Evolutionary conservation across 2,888 invertebrate genomes (phyloP), one percentile per base, ranked within the genome.

Genomic region (Aquatica leii): DNA sequence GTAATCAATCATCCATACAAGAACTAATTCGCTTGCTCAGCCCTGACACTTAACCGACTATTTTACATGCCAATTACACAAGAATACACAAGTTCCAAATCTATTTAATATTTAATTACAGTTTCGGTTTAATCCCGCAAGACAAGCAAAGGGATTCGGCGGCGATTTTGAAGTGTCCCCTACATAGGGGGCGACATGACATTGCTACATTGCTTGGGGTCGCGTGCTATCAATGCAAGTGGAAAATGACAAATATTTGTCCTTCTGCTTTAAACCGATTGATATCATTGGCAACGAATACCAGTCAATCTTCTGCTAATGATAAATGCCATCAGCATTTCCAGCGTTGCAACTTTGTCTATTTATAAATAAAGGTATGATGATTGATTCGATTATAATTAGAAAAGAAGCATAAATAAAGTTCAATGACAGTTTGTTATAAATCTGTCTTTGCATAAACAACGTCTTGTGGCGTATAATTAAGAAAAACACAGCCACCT

Each of bases 71-170:
- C 76, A 76, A 74, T 76, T 76, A 76, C 76, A 75, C 74, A 73
- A 73, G 74, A 69, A 73, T 72, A 75, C 73, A 73, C 71, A 74
- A 74, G 74, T 76, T 76, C 69, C 71, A 77, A 74, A 76, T 76
- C 74, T 74, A 73, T 76, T 79, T 75, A 78, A 78, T 78, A 78
- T 78, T 79, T 78, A 78, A 78, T 78, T 77, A 77, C 71, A 72
- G 71, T 75, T 74, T 76, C 71, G 69, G 71, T 73, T 73, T 76
- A 78, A 79, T 76, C 75, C 76, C 73, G 69, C 77, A 76, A 74
- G 71, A 74, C 75, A 73, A 74, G 73, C 71, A 68, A 54, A 63
- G 67, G 70, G 71, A 67, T 40, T 50, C 59, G 59, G 71, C 73
- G 76, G 74, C 73, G 73, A 76, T 76, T 77, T 77, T 77, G 76